Percentiles rank a stretch among this genome's conserved stretches.
Conservation (phyloP, 2,113 vertebrate species). For the Salvator merianae region DNA sequence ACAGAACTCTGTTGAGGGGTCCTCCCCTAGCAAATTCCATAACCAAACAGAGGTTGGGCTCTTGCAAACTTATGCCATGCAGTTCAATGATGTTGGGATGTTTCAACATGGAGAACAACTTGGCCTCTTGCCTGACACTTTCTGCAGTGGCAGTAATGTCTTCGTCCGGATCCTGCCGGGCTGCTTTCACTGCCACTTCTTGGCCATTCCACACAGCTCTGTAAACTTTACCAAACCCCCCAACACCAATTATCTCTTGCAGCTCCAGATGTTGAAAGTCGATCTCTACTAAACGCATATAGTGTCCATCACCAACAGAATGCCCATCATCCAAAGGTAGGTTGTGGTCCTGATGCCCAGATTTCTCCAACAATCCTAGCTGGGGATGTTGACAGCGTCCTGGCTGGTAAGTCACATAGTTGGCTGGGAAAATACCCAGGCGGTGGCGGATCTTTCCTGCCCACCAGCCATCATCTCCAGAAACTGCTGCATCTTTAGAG, state of each 20-base stretch:
- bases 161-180: constrained; percentile 90
- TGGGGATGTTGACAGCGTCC: constrained; percentile 70
- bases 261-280: constrained; percentile 86
- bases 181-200: constrained; percentile 94
- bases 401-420: constrained; percentile 84
- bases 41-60: constrained; percentile 92
- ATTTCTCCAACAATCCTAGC: constrained; percentile 24
- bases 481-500: constrained; percentile 86
- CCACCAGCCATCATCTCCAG: constrained; percentile 91
- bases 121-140: constrained; percentile 89
- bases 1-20: constrained; percentile 87
- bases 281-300: constrained; percentile 79
- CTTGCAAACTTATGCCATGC: constrained; percentile 88
- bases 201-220: constrained; percentile 89
- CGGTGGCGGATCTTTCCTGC: constrained; percentile 86
- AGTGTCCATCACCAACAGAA: constrained; percentile 55
- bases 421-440: constrained; percentile 88
- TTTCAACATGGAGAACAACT: constrained; percentile 90
- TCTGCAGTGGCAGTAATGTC: constrained; percentile 89
- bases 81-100: constrained; percentile 92
- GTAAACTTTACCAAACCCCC: constrained; percentile 94
- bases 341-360: neutral
- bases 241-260: constrained; percentile 92
- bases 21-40: constrained; percentile 94
- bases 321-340: constrained; percentile 57